Evolutionary conservation across 2,797 vertebrate species (phyloP).

Genomic region (Clarias platycephalus): DNA sequence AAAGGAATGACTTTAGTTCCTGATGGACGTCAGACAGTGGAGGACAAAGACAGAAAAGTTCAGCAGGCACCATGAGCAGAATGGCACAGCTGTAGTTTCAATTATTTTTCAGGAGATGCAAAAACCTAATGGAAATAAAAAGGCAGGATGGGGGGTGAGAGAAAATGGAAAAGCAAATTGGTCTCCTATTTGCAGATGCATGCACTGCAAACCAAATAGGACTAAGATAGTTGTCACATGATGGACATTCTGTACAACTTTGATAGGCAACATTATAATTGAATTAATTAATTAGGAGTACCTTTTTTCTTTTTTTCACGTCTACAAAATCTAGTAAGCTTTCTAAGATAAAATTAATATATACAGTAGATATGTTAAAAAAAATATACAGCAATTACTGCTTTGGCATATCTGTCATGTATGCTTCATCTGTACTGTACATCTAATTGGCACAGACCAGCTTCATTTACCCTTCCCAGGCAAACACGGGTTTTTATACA

Average conservation of each 20-base stretch:
- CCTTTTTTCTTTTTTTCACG: not conserved
- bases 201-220: constrained; percentile 24
- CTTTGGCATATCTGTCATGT: not conserved
- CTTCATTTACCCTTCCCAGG: not conserved
- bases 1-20: constrained; percentile 13
- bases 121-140: constrained; percentile 32
- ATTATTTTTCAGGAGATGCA: constrained; percentile 16
- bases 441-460: not conserved
- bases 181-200: constrained; percentile 20
- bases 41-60: constrained; percentile 28
- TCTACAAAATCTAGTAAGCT: not conserved
- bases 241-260: constrained; percentile 13
- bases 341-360: not conserved
- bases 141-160: not conserved
- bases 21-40: constrained; percentile 19
- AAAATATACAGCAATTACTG: not conserved
- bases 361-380: not conserved
- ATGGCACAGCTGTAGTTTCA: constrained; percentile 29
- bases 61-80: constrained; percentile 26
- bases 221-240: constrained; percentile 8
- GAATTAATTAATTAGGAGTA: not conserved
- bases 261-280: constrained; percentile 11
- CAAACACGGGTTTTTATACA: not conserved
- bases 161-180: constrained; percentile 11
- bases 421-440: not conserved